Base-by-base conservation (phyloP, 2,797 vertebrate genomes). In the Liparis tanakae region DNA sequence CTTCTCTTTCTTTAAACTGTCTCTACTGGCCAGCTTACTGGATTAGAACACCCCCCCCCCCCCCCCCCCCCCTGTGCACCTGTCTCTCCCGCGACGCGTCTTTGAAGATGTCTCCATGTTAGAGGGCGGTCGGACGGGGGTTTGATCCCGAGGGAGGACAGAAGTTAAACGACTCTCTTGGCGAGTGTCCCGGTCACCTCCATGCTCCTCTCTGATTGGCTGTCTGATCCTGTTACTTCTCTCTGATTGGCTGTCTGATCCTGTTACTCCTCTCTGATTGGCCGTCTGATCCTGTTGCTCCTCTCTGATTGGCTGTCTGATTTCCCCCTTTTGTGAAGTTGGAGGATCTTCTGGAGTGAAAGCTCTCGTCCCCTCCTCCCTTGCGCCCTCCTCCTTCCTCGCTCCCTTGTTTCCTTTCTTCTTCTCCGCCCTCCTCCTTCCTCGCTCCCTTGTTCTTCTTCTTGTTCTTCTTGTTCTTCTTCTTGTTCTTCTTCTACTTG, bases 141-240 rank as follows among this genome's bases (percentile, higher is more conserved):
- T 71, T 70, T 78, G 85, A 89, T 71, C 79, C 56, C 18, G 14
- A 70, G 61, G 65, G 63, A 46, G 55, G 86, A 86, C 71, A 67
- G 78, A 86, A 82, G 85, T 79, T 82, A 72, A 86, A 85, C 15
- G 70, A 57, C 70, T 81, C 48, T 62, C 55, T 74, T 76, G 65
- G 69, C 79, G 83, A 65, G 7, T 58, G 53, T 57, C 62, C 67
- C 22, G 59, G 77, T 61, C 61, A 58, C 66, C 71, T 73, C 61
- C 25, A 30, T 30, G 25, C 25, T 25, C 20, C 67, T 78, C 12
- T 67, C 75, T 82, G 73, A 84, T 79, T 84, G 78, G 66, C 61
- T 46, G 72, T 2, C 36, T 36, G 25, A 30, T 30, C 25, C 25
- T 30, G 25, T 30, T 30, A 4, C 25, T 25, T 18, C 67, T 78